These are phyloP conservation scores for Oegoconia quadripuncta DNA, from an alignment of 2,888 invertebrate genomes.

Conservation along the genomic window DNA sequence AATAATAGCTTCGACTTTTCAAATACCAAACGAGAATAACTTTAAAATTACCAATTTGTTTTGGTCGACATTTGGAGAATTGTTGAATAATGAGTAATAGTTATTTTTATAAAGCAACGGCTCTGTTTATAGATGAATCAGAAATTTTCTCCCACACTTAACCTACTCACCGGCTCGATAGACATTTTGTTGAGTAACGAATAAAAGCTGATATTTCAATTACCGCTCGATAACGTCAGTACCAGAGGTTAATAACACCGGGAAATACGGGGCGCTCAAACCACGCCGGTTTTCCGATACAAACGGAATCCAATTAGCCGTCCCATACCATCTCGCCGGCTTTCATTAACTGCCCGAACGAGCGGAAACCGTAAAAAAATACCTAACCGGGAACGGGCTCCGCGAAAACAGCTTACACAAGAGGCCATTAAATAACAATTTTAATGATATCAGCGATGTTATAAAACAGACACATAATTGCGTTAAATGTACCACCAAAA, in stretches of 20 bases:
- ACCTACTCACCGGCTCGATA: no score
- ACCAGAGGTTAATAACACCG: constrained; percentile 50
- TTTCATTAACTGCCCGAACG: constrained; percentile 59
- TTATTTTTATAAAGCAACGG: no score
- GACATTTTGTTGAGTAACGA: no score
- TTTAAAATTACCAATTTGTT: constrained; percentile 3
- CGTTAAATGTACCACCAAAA: constrained; percentile 43
- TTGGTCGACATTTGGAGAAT: no score
- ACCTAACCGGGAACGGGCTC: constrained; percentile 38
- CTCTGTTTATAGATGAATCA: no score
- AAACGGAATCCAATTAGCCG: constrained; percentile 68
- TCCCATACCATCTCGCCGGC: constrained; percentile 55
- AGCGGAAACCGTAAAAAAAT: constrained; percentile 44
- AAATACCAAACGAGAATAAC: constrained; percentile 1
- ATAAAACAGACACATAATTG: constrained; percentile 47
- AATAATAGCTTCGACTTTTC: constrained; percentile 14
- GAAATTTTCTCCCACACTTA: no score
- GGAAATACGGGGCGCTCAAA: constrained; percentile 47
- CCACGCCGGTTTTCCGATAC: constrained; percentile 52
- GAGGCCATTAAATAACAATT: constrained; percentile 47
- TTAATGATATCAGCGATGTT: constrained; percentile 43
- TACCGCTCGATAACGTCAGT: constrained; percentile 8
- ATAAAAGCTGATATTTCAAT: no score
- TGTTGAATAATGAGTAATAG: no score
- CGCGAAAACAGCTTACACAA: constrained; percentile 49